These are phyloP conservation scores for Mythimna loreyi DNA, from an alignment of 2,888 invertebrate species.

Conservation along the genomic window DNA sequence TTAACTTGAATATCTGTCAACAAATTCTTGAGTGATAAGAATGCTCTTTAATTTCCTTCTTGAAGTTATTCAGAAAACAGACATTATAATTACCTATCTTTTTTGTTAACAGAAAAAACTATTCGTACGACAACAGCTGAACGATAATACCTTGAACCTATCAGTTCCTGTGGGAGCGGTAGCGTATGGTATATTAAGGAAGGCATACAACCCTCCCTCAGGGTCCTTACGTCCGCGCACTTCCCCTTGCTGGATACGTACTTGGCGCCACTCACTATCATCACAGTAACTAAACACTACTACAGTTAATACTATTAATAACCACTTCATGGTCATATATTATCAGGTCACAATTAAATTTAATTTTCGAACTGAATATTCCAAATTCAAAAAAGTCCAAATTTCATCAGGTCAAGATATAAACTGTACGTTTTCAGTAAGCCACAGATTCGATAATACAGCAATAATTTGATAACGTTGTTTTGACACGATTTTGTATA, in stretches of 20 bases:
- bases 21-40: no score
- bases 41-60: no score
- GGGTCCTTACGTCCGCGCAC: conserved; percentile 71
- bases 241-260: conserved; percentile 69
- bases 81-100: no score
- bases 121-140: no score
- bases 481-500: neutral
- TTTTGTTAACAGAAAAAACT: no score
- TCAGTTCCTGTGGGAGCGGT: conserved; percentile 70
- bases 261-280: conserved; percentile 55
- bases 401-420: neutral
- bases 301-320: conserved; percentile 30
- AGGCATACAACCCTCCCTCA: conserved; percentile 65
- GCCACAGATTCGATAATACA: neutral
- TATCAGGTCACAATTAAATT: neutral
- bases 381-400: neutral
- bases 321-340: conserved; percentile 25
- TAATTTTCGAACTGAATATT: neutral
- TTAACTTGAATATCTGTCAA: no score
- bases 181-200: conserved; percentile 75
- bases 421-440: neutral
- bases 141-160: conserved; percentile 69
- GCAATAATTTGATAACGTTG: neutral
- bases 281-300: conserved; percentile 29
- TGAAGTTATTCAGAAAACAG: no score